Evolutionary conservation across 2,888 invertebrate genomes (phyloP).

Genomic region (Adelphocoris suturalis): DNA sequence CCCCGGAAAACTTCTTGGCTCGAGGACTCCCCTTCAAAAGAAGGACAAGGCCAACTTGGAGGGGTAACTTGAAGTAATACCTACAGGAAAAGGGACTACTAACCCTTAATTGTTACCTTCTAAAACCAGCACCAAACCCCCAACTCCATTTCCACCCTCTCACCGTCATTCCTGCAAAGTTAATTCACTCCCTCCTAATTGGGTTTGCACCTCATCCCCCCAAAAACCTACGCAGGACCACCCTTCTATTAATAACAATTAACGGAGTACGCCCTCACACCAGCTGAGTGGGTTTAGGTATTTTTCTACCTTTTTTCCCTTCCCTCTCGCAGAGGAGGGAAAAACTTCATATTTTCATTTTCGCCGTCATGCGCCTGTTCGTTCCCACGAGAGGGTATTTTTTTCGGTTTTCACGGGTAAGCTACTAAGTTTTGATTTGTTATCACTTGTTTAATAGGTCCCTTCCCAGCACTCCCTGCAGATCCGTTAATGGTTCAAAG

Average conservation of each 20-base stretch:
- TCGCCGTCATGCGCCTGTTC: conserved; percentile 12
- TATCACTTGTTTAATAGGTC: not conserved
- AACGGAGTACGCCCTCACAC: not conserved
- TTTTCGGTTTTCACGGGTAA: not conserved
- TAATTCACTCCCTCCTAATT: conserved; percentile 62
- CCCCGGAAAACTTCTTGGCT: not conserved
- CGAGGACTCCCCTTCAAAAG: not conserved
- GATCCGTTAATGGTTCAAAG: conserved; percentile 1
- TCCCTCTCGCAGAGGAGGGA: not conserved
- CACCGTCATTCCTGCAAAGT: conserved; percentile 49
- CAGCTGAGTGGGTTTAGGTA: not conserved
- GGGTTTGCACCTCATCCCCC: conserved; percentile 51
- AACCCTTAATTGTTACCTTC: conserved; percentile 47
- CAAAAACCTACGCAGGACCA: not conserved
- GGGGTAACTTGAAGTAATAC: conserved; percentile 38
- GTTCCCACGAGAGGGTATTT: not conserved
- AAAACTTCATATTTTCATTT: conserved; percentile 36
- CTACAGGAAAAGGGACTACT: conserved; percentile 7
- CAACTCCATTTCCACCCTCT: conserved; percentile 15
- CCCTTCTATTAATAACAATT: conserved; percentile 52
- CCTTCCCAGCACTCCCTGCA: not conserved
- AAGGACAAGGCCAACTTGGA: conserved; percentile 10
- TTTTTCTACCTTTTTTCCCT: not conserved
- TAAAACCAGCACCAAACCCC: conserved; percentile 38
- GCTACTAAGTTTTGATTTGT: conserved; percentile 25